phyloP scores from a whole-genome alignment of 92 coral and sea anemone species.

The Virgularia gustaviana region DNA sequence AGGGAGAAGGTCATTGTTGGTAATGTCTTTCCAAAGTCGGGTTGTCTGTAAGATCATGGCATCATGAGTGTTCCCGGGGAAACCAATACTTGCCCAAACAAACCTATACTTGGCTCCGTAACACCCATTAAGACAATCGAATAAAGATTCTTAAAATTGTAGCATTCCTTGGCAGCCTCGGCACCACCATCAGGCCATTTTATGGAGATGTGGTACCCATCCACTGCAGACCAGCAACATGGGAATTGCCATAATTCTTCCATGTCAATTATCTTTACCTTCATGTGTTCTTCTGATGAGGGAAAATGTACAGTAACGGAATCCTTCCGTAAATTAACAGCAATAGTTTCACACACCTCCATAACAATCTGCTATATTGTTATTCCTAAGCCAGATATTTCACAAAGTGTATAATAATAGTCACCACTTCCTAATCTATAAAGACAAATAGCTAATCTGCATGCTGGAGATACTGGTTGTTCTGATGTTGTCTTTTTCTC shows the following conservation, averaged over 20 bases:
- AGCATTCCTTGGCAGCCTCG: slow-evolving; percentile 29
- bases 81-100: slow-evolving; percentile 52
- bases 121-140: slow-evolving; percentile 25
- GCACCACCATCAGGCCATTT: slow-evolving; percentile 32
- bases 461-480: slow-evolving; percentile 36
- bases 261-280: slow-evolving; percentile 30
- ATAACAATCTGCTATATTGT: slow-evolving; percentile 23
- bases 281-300: slow-evolving; percentile 18
- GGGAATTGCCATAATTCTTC: slow-evolving; percentile 39
- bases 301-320: slow-evolving; percentile 23
- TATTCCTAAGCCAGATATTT: slow-evolving; percentile 25
- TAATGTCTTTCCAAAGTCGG: slow-evolving; percentile 27
- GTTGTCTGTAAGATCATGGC: slow-evolving; percentile 37
- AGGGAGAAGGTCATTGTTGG: slow-evolving; percentile 28
- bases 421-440: slow-evolving; percentile 21
- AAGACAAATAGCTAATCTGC: slow-evolving; percentile 31
- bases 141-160: slow-evolving; percentile 32
- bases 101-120: slow-evolving; percentile 46
- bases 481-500: slow-evolving; percentile 16
- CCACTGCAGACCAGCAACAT: slow-evolving; percentile 23
- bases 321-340: slow-evolving; percentile 22
- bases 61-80: slow-evolving; percentile 53
- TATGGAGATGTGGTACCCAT: slow-evolving; percentile 27
- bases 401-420: slow-evolving; percentile 18
- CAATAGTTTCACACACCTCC: slow-evolving; percentile 30